Base-by-base conservation (phyloP, 2,888 invertebrate species). In the Macroteleia sp. region DNA sequence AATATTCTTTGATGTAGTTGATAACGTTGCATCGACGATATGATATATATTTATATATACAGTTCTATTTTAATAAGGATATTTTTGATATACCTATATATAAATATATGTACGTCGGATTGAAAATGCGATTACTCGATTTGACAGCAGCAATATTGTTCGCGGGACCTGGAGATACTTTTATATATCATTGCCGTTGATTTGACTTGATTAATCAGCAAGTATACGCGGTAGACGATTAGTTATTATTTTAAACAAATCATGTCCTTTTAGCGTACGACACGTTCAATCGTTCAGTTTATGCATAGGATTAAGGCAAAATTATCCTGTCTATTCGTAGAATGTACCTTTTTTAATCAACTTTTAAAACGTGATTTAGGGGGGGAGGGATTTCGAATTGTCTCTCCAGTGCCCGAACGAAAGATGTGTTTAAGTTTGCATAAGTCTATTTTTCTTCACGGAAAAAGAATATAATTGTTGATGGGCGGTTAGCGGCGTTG, bases 61-160 rank as follows among this genome's bases (percentile, higher is more conserved):
- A 89, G 85, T 85, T 91, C 88, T 91, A 91, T 91, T 91, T 91
- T 91, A 91, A 81, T 91, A 90, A 91, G 89, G 87, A 91, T 91
- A 91, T 91, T 91, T 91, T 91, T 91, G 90, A 91, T 91, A 91
- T 91, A 89, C 89, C 86, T 89, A 87, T 89, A 88, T 83, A 83
- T 77, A 81, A 81, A 80, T 82, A 84, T 81, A 79, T 85, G 77
- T 82, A 84, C 83, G 85, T 85, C 82, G 82, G 82, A 80, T 77
- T 79, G 78, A 81, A 83, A 81, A 81, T 81, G 81, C 80, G 80
- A 79, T 84, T 82, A 82, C 83, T 84, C 82, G 80, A 82, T 57
- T 84, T 82, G 83, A 81, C 82, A 85, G 81, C 83, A 81, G 81
- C 62, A 62, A 81, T 84, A 81, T 82, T 83, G 80, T 75, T 77